These are phyloP conservation scores for Hypothenemus hampei DNA, from an alignment of 1,140 invertebrate genomes.

Conservation along the genomic window DNA sequence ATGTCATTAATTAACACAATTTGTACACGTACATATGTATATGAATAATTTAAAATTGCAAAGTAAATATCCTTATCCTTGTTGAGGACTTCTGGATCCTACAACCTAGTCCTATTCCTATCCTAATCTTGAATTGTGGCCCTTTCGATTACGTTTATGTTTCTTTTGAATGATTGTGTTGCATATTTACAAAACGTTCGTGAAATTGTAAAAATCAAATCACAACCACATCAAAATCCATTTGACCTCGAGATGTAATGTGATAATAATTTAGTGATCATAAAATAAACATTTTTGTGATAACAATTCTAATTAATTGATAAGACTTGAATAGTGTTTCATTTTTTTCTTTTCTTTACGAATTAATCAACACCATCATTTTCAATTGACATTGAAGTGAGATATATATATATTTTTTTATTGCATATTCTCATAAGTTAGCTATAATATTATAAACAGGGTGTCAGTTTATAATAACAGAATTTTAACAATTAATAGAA, in stretches of 20 bases:
- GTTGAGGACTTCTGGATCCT: conserved; percentile 42
- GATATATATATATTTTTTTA: conserved; percentile 23
- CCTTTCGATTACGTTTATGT: no score
- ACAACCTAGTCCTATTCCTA: conserved; percentile 33
- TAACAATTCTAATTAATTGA: conserved; percentile 32
- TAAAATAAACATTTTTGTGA: conserved; percentile 36
- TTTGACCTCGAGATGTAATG: conserved; percentile 30
- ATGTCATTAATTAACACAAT: conserved; percentile 1
- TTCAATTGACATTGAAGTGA: conserved; percentile 26
- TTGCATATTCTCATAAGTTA: conserved; percentile 7
- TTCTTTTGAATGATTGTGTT: conserved; percentile 34
- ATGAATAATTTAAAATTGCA: conserved; percentile 19
- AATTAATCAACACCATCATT: conserved; percentile 18
- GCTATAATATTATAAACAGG: no score
- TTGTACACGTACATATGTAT: not conserved
- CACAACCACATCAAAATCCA: conserved; percentile 7
- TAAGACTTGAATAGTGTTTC: conserved; percentile 35
- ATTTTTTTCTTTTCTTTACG: conserved; percentile 27
- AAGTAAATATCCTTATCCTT: conserved; percentile 33
- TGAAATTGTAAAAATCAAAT: conserved; percentile 12
- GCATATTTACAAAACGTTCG: conserved; percentile 6
- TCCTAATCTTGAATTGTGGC: conserved; percentile 22
- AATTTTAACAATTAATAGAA: no score
- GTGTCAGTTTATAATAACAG: no score
- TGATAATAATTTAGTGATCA: conserved; percentile 38